Conservation (phyloP, 2,113 vertebrate genomes). For the Malurus elegans region DNA sequence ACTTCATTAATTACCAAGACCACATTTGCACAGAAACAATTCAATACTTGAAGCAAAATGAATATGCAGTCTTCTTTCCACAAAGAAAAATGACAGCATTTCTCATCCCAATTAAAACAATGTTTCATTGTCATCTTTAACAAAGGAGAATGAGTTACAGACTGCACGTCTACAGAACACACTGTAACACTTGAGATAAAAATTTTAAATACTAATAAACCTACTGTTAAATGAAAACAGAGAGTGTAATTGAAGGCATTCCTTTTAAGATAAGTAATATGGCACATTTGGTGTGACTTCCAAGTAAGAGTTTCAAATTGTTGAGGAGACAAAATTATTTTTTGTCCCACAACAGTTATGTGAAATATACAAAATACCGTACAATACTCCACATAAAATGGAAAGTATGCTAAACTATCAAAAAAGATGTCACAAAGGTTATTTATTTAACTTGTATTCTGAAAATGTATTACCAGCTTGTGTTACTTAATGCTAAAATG, state of each 20-base stretch:
- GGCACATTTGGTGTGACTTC: neutral
- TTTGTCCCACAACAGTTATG: neutral
- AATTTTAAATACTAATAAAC: neutral
- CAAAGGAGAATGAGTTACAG: conserved; percentile 60
- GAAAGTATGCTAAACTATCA: neutral
- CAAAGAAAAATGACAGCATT: conserved; percentile 40
- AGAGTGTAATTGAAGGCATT: neutral
- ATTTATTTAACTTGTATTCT: neutral
- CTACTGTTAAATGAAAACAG: neutral
- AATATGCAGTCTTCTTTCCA: neutral
- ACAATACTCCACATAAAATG: neutral
- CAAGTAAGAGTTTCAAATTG: neutral
- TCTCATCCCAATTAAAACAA: conserved; percentile 57
- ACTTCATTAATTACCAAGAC: conserved; percentile 57
- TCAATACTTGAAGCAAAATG: conserved; percentile 14
- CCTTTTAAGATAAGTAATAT: neutral
- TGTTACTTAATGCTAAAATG: neutral
- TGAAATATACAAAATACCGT: neutral
- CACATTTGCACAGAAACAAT: neutral
- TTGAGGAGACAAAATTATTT: neutral
- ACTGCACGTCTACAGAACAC: neutral
- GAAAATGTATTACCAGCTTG: neutral
- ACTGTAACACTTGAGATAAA: conserved; percentile 23
- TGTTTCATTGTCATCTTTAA: conserved; percentile 40
- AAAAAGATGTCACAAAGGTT: neutral